Percentiles rank a stretch among this genome's conserved stretches.
phyloP scores from a whole-genome alignment of 2,797 vertebrate species.

The Gymnopithys bicolor region DNA sequence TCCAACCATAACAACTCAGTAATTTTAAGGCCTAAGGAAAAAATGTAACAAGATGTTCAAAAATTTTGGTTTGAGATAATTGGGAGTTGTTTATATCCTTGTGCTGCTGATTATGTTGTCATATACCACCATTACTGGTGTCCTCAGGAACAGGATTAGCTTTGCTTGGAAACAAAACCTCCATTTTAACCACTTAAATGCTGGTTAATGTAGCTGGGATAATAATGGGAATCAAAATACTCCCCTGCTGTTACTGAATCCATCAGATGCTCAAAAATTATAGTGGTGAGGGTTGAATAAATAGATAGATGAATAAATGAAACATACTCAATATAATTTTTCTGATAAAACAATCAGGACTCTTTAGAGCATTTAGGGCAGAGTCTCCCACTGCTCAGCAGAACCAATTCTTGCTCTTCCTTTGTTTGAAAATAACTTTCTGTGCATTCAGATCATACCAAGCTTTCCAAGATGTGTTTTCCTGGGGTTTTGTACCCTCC shows the following conservation, averaged over 20 bases:
- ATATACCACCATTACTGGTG: constrained; percentile 30
- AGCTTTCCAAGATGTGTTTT: background rate
- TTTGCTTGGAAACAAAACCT: constrained; percentile 42
- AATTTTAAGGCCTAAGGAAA: constrained; percentile 73
- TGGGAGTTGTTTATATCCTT: constrained; percentile 62
- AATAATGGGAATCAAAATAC: background rate
- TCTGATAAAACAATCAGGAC: background rate
- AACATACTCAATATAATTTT: background rate
- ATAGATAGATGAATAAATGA: background rate
- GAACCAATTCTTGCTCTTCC: background rate
- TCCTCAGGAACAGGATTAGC: constrained; percentile 34
- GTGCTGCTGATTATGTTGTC: constrained; percentile 42
- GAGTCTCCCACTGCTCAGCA: background rate
- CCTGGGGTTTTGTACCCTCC: background rate
- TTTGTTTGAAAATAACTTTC: background rate
- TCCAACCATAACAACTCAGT: constrained; percentile 68
- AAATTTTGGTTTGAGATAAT: constrained; percentile 67
- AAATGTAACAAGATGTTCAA: constrained; percentile 71
- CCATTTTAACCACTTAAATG: constrained; percentile 55
- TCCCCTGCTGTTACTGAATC: background rate
- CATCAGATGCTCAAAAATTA: background rate
- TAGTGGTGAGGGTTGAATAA: background rate
- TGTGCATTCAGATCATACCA: background rate
- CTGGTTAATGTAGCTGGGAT: background rate
- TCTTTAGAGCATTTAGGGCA: background rate